A percentile compares a stretch with the other conserved stretches of the same genome.
These are phyloP conservation scores for Eupeodes corollae DNA, from an alignment of 1,140 invertebrate species.

Conservation along the genomic window DNA sequence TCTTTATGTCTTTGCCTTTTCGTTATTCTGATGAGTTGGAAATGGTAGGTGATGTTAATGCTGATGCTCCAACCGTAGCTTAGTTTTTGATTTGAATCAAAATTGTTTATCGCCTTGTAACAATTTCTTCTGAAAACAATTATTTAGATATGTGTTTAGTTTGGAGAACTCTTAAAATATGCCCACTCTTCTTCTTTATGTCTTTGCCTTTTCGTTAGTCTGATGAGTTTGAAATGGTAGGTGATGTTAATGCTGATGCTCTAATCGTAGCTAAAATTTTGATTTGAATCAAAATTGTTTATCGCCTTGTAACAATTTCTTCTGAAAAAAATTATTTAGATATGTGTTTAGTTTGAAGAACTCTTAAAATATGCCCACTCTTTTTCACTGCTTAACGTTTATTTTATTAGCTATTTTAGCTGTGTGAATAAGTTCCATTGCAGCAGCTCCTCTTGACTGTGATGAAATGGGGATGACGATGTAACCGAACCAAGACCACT, in stretches of 20 bases:
- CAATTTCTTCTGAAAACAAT: too few species aligned
- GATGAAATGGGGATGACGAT: constrained; percentile 35
- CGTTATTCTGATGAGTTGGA: too few species aligned
- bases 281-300: constrained; percentile 36
- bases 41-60: too few species aligned
- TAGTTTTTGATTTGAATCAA: too few species aligned
- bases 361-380: constrained; percentile 21
- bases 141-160: too few species aligned
- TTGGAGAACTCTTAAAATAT: too few species aligned
- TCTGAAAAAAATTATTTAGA: constrained; percentile 6
- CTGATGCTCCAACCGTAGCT: too few species aligned
- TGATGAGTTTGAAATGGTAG: constrained; percentile 25
- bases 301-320: constrained; percentile 38
- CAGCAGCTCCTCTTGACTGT: constrained; percentile 33
- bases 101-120: too few species aligned
- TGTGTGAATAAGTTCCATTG: constrained; percentile 27
- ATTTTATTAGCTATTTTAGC: constrained; percentile 38
- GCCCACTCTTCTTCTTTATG: too few species aligned
- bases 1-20: too few species aligned
- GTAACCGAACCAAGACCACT: constrained; percentile 43
- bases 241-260: constrained; percentile 40
- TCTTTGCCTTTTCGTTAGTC: constrained; percentile 40
- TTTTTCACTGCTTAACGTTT: constrained; percentile 38
- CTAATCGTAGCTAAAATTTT: constrained; percentile 39
- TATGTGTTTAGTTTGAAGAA: neutral